Percentiles rank a stretch among this genome's conserved stretches.
Conservation (phyloP, 2,113 vertebrate species). For the Pelmatolapia mariae region DNA sequence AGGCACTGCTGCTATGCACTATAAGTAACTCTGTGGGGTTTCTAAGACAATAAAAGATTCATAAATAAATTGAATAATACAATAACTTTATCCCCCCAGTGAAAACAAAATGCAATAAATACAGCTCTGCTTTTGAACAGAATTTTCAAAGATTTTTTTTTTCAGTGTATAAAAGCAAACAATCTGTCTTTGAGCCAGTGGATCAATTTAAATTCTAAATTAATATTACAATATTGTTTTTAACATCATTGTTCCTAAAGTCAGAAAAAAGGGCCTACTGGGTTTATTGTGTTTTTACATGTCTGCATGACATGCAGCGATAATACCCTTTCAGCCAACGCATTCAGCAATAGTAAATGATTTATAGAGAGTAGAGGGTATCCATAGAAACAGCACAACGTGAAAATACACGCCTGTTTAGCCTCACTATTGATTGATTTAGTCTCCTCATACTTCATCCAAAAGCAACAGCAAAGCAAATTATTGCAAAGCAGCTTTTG, state of each 20-base stretch:
- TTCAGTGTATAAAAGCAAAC: not conserved
- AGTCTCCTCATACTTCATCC: not conserved
- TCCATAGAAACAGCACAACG: conserved; percentile 26
- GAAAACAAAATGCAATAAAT: not conserved
- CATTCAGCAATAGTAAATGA: not conserved
- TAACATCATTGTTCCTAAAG: not conserved
- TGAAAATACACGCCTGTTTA: not conserved
- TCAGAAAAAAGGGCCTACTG: not conserved
- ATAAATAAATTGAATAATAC: not conserved
- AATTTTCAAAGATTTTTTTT: not conserved
- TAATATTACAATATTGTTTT: not conserved
- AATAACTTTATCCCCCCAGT: not conserved
- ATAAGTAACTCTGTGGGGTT: not conserved
- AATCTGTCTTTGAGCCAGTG: not conserved
- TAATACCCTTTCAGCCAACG: not conserved
- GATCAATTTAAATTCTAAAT: not conserved
- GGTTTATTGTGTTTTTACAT: not conserved
- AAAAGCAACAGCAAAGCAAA: not conserved
- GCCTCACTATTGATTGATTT: not conserved
- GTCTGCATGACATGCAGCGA: not conserved
- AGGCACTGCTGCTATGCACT: not conserved
- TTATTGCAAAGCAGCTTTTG: not conserved
- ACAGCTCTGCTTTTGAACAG: not conserved
- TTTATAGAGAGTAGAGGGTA: not conserved
- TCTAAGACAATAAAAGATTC: not conserved